Conservation (phyloP, 2,888 invertebrate species). For the Ptycholaimellus sp. region DNA sequence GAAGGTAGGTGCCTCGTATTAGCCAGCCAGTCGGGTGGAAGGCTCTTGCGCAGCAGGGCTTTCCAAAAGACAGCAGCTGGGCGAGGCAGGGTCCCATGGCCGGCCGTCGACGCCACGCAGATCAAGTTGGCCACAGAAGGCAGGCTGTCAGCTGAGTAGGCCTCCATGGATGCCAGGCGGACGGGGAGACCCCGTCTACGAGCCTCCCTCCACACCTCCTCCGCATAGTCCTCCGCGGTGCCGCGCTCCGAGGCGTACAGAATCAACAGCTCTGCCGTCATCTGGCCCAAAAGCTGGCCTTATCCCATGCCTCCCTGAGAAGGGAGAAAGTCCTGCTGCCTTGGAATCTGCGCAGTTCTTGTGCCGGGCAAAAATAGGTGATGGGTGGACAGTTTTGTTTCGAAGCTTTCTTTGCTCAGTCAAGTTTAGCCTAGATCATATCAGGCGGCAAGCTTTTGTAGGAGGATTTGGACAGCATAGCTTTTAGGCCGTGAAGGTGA, state of each 20-base stretch:
- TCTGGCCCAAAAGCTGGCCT: no score
- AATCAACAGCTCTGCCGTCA: constrained; percentile 35
- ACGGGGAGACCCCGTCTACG: constrained; percentile 36
- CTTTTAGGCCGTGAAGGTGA: no score
- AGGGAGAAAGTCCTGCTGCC: no score
- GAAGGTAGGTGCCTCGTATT: no score
- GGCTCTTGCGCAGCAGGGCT: constrained; percentile 51
- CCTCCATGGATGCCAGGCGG: constrained; percentile 51
- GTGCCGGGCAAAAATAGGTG: no score
- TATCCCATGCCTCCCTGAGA: no score
- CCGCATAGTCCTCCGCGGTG: constrained; percentile 77
- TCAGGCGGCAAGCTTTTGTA: no score
- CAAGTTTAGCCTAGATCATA: no score
- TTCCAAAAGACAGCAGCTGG: constrained; percentile 84
- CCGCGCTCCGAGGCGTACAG: constrained; percentile 90
- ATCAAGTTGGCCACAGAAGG: constrained; percentile 36
- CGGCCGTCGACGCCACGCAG: constrained; percentile 79
- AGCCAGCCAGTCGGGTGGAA: constrained; percentile 41
- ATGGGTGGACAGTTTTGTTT: no score
- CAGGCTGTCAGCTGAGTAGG: constrained; percentile 35
- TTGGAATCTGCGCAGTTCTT: no score
- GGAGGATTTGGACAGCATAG: no score
- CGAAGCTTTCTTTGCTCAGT: no score
- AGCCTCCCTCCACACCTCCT: constrained; percentile 62
- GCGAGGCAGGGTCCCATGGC: constrained; percentile 90